These are phyloP conservation scores for Xiphophorus maculatus DNA, from an alignment of 2,113 vertebrate species.

Conservation along the genomic window DNA sequence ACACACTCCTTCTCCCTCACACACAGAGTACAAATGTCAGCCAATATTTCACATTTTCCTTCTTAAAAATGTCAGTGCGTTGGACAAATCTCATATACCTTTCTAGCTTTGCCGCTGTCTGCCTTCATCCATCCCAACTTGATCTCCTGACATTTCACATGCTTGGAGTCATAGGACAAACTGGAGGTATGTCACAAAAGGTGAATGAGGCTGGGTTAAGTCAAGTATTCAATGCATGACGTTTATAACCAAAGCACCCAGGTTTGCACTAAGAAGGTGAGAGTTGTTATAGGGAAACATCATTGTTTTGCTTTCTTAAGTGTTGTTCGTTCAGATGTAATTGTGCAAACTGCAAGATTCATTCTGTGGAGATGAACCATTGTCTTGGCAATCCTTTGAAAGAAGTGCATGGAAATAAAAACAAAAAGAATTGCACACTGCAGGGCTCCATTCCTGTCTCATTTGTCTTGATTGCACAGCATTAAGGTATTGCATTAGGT, in stretches of 20 bases:
- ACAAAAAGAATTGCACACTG: no score
- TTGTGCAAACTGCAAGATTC: not conserved
- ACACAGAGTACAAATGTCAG: conserved; percentile 71
- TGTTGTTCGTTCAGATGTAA: not conserved
- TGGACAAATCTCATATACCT: conserved; percentile 51
- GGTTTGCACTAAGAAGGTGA: not conserved
- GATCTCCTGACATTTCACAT: conserved; percentile 62
- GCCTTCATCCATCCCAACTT: conserved; percentile 39
- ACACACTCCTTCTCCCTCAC: not conserved
- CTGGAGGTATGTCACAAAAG: conserved; percentile 38
- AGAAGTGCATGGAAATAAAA: no score
- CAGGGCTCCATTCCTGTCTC: no score
- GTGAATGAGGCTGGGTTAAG: not conserved
- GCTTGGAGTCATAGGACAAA: conserved; percentile 36
- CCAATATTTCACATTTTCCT: conserved; percentile 62
- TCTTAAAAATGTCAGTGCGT: conserved; percentile 71
- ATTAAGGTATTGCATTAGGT: no score
- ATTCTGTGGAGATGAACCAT: no score
- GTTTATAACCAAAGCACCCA: not conserved
- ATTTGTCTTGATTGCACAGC: no score
- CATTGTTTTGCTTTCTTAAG: not conserved
- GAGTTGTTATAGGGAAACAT: not conserved
- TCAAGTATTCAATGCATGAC: conserved; percentile 2
- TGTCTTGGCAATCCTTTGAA: no score
- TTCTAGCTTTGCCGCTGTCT: conserved; percentile 28